These are phyloP conservation scores for Callyntrura sp. DNA, from an alignment of 2,888 invertebrate species.

Conservation along the genomic window DNA sequence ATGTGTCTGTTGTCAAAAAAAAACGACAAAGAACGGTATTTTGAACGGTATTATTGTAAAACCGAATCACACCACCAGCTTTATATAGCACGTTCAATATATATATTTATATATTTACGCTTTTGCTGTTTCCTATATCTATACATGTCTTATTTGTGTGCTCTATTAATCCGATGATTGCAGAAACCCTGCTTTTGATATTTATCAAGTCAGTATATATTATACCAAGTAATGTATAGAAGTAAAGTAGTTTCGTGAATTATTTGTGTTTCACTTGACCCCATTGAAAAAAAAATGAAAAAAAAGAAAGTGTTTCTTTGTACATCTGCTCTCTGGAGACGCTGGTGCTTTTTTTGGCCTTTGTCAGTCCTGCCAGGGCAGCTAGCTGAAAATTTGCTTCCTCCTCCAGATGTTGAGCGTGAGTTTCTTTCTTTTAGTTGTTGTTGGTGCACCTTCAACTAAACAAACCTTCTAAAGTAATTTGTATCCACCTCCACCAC, in stretches of 20 bases:
- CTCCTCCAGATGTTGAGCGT: too few relatives aligned
- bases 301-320: conserved; percentile 11
- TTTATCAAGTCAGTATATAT: not conserved
- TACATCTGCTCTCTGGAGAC: not conserved
- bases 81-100: conserved; percentile 16
- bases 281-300: not conserved
- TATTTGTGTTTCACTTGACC: not conserved
- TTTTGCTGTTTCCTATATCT: not conserved
- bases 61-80: not conserved
- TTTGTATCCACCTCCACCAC: not conserved
- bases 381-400: not conserved
- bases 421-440: not conserved
- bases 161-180: conserved; percentile 18
- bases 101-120: too few relatives aligned
- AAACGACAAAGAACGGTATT: not conserved
- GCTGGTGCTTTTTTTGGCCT: not conserved
- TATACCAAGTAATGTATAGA: not conserved
- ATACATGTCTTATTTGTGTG: conserved; percentile 8
- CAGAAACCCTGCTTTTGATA: conserved; percentile 9
- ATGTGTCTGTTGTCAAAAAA: not conserved
- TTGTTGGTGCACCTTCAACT: not conserved
- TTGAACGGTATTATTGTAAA: not conserved
- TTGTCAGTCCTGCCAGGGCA: conserved; percentile 2
- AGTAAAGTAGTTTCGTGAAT: not conserved
- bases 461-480: not conserved